phyloP scores from a whole-genome alignment of 2,888 invertebrate species.

The Lypha dubia region DNA sequence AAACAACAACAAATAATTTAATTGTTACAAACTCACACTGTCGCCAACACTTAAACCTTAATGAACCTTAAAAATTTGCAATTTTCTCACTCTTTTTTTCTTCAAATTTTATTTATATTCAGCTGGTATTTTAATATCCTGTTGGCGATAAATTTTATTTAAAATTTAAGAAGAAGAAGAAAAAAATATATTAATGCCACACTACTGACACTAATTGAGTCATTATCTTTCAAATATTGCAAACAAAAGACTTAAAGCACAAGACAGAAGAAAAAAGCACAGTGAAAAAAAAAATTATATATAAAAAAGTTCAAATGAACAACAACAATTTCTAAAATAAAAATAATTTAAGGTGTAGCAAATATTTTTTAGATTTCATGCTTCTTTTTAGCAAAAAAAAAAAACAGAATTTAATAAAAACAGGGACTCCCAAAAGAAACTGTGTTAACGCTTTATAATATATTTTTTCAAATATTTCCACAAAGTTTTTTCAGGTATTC shows the following conservation, averaged over 20 bases:
- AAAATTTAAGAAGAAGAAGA: constrained; percentile 33
- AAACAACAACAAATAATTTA: constrained; percentile 37
- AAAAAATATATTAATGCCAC: constrained; percentile 51
- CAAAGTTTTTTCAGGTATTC: background rate
- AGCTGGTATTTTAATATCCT: constrained; percentile 26
- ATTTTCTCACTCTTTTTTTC: constrained; percentile 3
- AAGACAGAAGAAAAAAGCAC: background rate
- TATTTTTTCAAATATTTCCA: background rate
- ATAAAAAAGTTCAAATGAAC: background rate
- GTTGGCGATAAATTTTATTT: constrained; percentile 54
- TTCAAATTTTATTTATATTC: constrained; percentile 6
- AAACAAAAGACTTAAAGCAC: constrained; percentile 44
- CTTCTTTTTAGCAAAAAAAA: background rate
- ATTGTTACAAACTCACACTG: constrained; percentile 24
- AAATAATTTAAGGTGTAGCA: constrained; percentile 33
- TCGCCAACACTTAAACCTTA: background rate
- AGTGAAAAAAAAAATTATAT: background rate
- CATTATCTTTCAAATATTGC: constrained; percentile 58
- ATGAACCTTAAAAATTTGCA: constrained; percentile 27
- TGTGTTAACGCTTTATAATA: background rate
- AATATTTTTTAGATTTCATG: constrained; percentile 13
- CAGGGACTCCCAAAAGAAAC: background rate
- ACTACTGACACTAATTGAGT: constrained; percentile 70
- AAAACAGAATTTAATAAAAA: background rate
- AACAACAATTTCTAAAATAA: background rate